Base-by-base conservation (phyloP, 2,888 invertebrate species). In the Diarsia mendica region DNA sequence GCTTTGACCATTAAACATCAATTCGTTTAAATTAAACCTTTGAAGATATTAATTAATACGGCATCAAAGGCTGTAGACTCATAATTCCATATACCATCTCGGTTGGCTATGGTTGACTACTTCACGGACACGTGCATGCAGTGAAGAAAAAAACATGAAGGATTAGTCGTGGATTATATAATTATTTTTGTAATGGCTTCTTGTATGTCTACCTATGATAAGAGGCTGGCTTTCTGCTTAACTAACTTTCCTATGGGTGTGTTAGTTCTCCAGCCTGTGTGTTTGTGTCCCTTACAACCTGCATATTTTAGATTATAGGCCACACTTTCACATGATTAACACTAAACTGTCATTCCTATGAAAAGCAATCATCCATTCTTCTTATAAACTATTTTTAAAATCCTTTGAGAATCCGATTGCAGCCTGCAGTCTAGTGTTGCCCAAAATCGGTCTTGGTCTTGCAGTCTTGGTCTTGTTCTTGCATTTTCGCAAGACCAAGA, bases 41-140 rank as follows among this genome's bases (percentile, higher is more conserved):
- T 72, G 23, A 77, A 9, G 46, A 39, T n/a, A 75, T 15, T 58
- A 15, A 39, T 49, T 51, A 51, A 75, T 69, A 69, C 9, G 18
- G 33, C 51, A 48, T 77, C 65, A 77, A 77, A 77, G 71, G 51
- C 33, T 23, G 9, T 3, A 39, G 28, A 23, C 39, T 77, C 5
- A 72, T 63, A 63, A 53, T 51, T 72, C 15, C 48, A 60, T 72
- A 2, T 39, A 20, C 23, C 11, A 46, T 6, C 20, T 46, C 33
- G 11, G 20, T 61, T 23, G 5, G 15, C 46, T 55, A 11, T 4
- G 11, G 20, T 61, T 23, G 5, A 11, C 46, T 55, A 11, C 4
- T 13, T 28, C 28, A n/a, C 46, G 67, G 55, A 67, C 15, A 68
- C 33, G 15, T 20, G 33, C 55, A 46, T 20, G 28, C 20, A 20